phyloP scores from a whole-genome alignment of 2,888 invertebrate species.

The Andrena bucephala region DNA sequence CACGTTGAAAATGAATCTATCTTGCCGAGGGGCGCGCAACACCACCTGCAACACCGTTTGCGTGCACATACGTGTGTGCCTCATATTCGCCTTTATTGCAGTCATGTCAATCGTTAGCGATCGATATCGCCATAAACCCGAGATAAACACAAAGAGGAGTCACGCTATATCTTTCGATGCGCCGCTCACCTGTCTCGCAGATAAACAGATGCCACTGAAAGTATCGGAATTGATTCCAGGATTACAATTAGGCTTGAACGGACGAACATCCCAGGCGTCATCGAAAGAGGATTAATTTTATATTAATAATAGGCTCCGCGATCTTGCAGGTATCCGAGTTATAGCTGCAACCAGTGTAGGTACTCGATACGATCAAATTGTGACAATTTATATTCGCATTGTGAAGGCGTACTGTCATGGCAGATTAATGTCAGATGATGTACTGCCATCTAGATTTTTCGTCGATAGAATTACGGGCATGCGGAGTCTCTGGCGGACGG shows the following conservation, averaged over 20 bases:
- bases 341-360: neutral
- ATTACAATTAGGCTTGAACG: no score
- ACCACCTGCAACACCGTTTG: slow-evolving; percentile 12
- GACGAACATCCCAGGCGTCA: no score
- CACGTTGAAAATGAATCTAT: slow-evolving; percentile 62
- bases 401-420: slow-evolving; percentile 22
- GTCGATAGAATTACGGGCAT: slow-evolving; percentile 17
- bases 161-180: no score
- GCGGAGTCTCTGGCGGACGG: neutral
- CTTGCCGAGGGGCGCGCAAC: slow-evolving; percentile 6
- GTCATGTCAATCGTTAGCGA: slow-evolving; percentile 38
- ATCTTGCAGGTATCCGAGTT: neutral
- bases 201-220: no score
- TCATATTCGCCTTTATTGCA: slow-evolving; percentile 43
- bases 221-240: no score
- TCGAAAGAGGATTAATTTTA: no score
- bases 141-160: neutral
- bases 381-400: slow-evolving; percentile 6
- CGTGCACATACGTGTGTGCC: neutral
- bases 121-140: slow-evolving; percentile 26
- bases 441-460: slow-evolving; percentile 11
- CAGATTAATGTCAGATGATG: slow-evolving; percentile 37
- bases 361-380: slow-evolving; percentile 39
- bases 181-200: no score
- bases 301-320: no score